phyloP scores from a whole-genome alignment of 1,140 invertebrate species.

The Brachionus rubens region DNA sequence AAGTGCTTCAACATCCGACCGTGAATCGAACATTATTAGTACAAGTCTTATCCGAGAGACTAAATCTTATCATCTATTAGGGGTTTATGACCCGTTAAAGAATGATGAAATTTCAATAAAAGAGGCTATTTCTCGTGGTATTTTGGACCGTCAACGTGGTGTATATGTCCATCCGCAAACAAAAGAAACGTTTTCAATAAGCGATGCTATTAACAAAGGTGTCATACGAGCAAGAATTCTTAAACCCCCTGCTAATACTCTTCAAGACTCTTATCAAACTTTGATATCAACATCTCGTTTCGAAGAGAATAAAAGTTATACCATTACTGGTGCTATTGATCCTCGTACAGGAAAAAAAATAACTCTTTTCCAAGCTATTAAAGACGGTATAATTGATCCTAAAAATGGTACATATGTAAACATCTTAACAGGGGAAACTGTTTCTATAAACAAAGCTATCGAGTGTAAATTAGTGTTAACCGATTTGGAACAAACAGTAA shows the following conservation, averaged over 20 bases:
- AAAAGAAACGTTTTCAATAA: background rate
- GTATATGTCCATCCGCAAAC: slow-evolving; percentile 16
- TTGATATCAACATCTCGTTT: slow-evolving; percentile 49
- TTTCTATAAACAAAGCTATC: slow-evolving; percentile 57
- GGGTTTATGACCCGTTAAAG: slow-evolving; percentile 51
- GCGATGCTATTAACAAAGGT: slow-evolving; percentile 51
- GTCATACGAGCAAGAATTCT: slow-evolving; percentile 52
- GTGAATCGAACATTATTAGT: slow-evolving; percentile 10
- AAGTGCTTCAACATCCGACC: slow-evolving; percentile 38
- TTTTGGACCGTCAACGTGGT: slow-evolving; percentile 52
- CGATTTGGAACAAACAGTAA: slow-evolving; percentile 59
- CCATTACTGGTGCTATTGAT: slow-evolving; percentile 70
- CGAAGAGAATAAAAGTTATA: slow-evolving; percentile 57
- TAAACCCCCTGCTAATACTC: slow-evolving; percentile 43
- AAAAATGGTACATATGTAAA: slow-evolving; percentile 69
- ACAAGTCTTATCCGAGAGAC: slow-evolving; percentile 46
- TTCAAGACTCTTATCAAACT: slow-evolving; percentile 47
- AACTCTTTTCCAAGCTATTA: slow-evolving; percentile 76
- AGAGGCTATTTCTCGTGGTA: slow-evolving; percentile 54
- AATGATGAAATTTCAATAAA: slow-evolving; percentile 55
- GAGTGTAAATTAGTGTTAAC: slow-evolving; percentile 66
- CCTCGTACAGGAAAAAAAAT: slow-evolving; percentile 74
- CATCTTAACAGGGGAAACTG: slow-evolving; percentile 72
- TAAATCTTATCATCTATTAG: slow-evolving; percentile 35
- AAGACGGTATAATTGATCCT: slow-evolving; percentile 76